A percentile compares a stretch with the other conserved stretches of the same genome.
Evolutionary conservation across 2,113 vertebrate genomes (phyloP).

Genomic region (rabbit (Oryctolagus cuniculus)): DNA sequence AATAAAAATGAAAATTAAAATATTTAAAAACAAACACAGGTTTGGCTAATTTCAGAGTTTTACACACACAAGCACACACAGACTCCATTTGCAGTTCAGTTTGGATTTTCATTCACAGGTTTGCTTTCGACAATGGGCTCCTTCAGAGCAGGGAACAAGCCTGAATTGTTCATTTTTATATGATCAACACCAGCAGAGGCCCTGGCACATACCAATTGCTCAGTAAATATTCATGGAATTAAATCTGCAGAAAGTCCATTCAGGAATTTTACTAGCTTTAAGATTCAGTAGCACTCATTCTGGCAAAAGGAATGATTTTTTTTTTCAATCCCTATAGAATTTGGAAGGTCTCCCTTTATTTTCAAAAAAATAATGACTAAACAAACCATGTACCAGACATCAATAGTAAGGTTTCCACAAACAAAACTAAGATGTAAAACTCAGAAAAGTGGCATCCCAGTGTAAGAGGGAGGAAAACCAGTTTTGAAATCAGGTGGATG

Average conservation of each 20-base stretch:
- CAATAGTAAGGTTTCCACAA: constrained; percentile 26
- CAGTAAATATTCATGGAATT: not conserved
- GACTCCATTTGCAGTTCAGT: not conserved
- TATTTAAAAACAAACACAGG: not conserved
- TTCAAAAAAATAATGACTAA: constrained; percentile 58
- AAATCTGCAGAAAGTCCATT: not conserved
- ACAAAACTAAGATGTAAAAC: constrained; percentile 43
- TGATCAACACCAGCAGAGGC: not conserved
- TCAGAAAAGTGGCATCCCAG: constrained; percentile 28
- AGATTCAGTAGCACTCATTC: not conserved
- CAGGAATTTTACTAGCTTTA: not conserved
- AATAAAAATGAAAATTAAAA: too few relatives aligned
- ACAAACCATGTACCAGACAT: constrained; percentile 4
- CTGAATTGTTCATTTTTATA: not conserved
- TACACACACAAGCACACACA: not conserved
- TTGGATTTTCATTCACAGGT: not conserved
- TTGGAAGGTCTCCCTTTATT: not conserved
- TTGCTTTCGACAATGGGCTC: not conserved
- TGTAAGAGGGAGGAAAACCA: not conserved
- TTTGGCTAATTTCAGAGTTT: constrained; percentile 21
- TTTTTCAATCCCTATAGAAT: not conserved
- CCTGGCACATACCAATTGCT: not conserved
- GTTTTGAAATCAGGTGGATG: not conserved
- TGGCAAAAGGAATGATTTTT: not conserved
- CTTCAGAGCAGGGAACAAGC: not conserved